These are phyloP conservation scores for Paratilapia polleni DNA, from an alignment of 2,113 vertebrate species.

Conservation along the genomic window DNA sequence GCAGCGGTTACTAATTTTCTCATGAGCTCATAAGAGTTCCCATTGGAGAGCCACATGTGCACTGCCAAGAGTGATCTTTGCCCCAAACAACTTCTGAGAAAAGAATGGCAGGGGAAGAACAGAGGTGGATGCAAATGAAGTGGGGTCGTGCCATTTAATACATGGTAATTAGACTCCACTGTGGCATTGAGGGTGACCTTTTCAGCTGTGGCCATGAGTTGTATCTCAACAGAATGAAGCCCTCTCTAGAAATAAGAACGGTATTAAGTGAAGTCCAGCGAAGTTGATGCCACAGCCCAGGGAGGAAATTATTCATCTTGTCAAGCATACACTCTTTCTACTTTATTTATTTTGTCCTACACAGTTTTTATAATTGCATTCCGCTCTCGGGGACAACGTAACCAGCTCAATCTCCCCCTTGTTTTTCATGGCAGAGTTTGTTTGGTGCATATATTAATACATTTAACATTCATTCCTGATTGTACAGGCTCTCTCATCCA, in stretches of 20 bases:
- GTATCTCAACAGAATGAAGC: conserved; percentile 31
- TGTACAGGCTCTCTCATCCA: conserved; percentile 50
- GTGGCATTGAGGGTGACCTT: conserved; percentile 58
- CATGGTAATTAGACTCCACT: conserved; percentile 61
- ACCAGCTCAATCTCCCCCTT: conserved; percentile 51
- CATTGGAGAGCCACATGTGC: conserved; percentile 7
- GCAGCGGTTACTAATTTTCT: not conserved
- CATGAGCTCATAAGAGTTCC: not conserved
- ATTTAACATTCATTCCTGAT: conserved; percentile 63
- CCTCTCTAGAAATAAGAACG: conserved; percentile 24
- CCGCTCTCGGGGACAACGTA: conserved; percentile 50
- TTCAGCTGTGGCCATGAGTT: conserved; percentile 30
- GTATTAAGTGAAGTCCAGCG: conserved; percentile 38
- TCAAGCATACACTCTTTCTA: conserved; percentile 27
- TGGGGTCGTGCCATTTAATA: conserved; percentile 50
- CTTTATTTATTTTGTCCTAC: conserved; percentile 62
- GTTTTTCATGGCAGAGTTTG: conserved; percentile 55
- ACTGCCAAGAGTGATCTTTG: conserved; percentile 31
- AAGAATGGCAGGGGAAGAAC: conserved; percentile 31
- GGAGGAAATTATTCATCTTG: conserved; percentile 45
- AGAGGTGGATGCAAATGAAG: conserved; percentile 69
- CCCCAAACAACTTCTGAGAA: conserved; percentile 22
- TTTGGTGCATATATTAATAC: conserved; percentile 70
- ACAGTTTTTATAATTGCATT: conserved; percentile 63
- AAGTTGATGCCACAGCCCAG: conserved; percentile 17